These are phyloP conservation scores for Synergus itoensis DNA, from an alignment of 2,888 invertebrate species.

Conservation along the genomic window DNA sequence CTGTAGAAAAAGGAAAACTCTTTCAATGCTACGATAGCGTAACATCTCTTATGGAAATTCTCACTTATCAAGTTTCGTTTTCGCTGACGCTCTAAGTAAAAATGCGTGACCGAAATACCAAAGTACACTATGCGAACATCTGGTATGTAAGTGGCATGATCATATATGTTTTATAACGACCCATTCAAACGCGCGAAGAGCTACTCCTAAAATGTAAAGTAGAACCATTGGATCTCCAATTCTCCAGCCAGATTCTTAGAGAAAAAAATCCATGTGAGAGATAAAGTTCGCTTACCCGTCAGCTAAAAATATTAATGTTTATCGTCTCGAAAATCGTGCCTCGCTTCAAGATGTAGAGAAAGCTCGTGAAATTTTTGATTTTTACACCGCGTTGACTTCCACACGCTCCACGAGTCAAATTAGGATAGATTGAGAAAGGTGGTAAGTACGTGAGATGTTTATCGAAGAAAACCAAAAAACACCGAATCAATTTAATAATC, in stretches of 20 bases:
- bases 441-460: background rate
- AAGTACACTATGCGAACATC: background rate
- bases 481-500: background rate
- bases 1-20: background rate
- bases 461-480: background rate
- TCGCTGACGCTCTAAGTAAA: background rate
- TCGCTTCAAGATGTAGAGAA: background rate
- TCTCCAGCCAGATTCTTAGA: background rate
- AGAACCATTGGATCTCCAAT: background rate
- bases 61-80: background rate
- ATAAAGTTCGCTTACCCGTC: background rate
- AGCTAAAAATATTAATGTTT: background rate
- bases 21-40: background rate
- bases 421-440: background rate
- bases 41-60: background rate
- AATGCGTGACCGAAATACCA: background rate
- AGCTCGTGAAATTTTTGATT: background rate
- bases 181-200: background rate
- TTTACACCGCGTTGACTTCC: background rate
- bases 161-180: background rate
- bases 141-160: background rate
- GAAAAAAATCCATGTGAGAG: background rate
- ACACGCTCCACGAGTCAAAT: conserved; percentile 1
- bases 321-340: background rate
- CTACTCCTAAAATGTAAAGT: background rate